These are phyloP conservation scores for Proteles cristata DNA, from an alignment of 2,113 vertebrate genomes.

Conservation along the genomic window DNA sequence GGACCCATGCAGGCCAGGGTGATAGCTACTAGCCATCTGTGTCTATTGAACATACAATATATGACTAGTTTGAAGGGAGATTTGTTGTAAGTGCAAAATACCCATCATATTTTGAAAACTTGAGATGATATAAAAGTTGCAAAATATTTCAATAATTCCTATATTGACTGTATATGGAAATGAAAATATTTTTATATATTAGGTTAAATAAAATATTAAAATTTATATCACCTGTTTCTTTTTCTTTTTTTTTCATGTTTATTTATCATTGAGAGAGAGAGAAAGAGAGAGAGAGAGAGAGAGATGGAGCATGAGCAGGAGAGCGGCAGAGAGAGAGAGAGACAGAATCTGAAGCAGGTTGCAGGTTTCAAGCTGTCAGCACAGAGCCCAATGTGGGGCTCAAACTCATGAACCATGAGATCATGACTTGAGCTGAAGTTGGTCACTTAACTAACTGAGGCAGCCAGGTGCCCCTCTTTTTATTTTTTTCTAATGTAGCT, in stretches of 20 bases:
- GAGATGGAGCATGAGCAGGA: no score
- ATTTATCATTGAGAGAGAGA: no score
- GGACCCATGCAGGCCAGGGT: not conserved
- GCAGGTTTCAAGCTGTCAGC: no score
- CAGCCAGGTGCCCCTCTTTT: not conserved
- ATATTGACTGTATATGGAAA: not conserved
- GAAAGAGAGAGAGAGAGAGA: no score
- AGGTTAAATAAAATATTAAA: constrained; percentile 12
- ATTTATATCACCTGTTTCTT: not conserved
- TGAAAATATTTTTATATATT: not conserved
- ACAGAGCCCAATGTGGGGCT: no score
- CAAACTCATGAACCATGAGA: no score
- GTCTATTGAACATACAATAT: not conserved
- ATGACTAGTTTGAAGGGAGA: not conserved
- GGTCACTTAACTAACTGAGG: no score
- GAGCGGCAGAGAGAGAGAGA: no score
- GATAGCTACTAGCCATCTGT: not conserved
- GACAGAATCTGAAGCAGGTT: no score
- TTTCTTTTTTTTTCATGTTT: not conserved
- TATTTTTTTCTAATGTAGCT: not conserved
- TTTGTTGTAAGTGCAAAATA: not conserved
- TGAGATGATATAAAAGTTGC: not conserved
- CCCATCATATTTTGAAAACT: not conserved
- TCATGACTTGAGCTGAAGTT: no score
- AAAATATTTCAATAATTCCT: not conserved